Evolutionary conservation across 2,113 vertebrate species (phyloP).

Genomic region (Callipepla squamata): DNA sequence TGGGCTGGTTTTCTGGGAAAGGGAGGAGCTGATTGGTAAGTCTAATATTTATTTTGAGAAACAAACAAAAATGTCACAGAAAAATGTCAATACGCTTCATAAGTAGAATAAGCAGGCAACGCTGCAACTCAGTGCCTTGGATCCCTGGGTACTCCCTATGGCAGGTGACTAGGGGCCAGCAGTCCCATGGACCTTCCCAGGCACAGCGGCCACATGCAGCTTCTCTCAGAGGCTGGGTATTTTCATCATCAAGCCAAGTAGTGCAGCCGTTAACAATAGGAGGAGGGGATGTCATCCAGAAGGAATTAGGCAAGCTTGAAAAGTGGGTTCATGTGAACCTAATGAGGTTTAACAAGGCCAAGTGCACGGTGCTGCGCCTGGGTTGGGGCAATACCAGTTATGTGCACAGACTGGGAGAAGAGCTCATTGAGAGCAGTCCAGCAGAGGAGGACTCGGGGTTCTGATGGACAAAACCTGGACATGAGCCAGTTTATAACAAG

Average conservation of each 20-base stretch:
- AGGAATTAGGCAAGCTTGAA: not conserved
- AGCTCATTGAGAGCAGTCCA: not conserved
- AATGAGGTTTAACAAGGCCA: not conserved
- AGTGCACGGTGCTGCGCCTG: not conserved
- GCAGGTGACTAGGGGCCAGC: not conserved
- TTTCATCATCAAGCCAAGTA: not conserved
- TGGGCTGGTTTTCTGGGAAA: conserved; percentile 6
- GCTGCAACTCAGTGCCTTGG: not conserved
- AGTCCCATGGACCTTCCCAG: not conserved
- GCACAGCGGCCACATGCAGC: not conserved
- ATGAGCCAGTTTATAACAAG: too few species aligned
- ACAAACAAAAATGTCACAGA: not conserved
- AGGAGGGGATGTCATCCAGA: not conserved
- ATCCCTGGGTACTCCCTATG: not conserved
- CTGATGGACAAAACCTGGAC: too few species aligned
- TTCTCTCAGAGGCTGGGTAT: not conserved
- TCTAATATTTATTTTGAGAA: not conserved
- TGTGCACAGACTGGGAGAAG: not conserved
- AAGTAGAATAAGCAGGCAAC: not conserved
- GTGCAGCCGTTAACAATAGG: not conserved
- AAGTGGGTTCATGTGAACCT: not conserved
- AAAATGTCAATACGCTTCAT: not conserved
- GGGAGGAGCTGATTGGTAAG: not conserved
- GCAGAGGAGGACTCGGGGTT: too few species aligned
- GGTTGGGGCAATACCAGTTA: not conserved